Evolutionary conservation across 2,797 vertebrate species (phyloP).

Genomic region (Arctocebus calabarensis): DNA sequence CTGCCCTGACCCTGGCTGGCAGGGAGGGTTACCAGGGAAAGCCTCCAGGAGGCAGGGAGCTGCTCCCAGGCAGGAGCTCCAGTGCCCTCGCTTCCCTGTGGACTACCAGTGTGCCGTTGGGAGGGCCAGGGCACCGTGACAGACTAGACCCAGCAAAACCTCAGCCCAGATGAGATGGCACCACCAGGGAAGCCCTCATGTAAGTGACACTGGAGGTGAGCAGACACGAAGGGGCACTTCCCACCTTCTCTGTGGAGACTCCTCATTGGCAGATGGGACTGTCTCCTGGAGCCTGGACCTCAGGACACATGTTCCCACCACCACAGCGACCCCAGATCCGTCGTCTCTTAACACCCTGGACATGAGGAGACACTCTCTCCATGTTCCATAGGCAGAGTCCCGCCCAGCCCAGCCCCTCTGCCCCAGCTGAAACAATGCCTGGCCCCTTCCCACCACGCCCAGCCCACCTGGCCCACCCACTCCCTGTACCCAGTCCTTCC

Average conservation of each 20-base stretch:
- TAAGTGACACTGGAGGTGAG: too few relatives aligned
- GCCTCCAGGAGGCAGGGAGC: not conserved
- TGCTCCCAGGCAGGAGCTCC: not conserved
- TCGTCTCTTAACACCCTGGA: not conserved
- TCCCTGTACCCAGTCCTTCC: not conserved
- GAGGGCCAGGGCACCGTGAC: not conserved
- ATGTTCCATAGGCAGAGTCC: not conserved
- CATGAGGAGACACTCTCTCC: not conserved
- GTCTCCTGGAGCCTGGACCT: not conserved
- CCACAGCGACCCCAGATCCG: not conserved
- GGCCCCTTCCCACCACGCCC: not conserved
- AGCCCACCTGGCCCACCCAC: rapidly evolving
- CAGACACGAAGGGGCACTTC: rapidly evolving
- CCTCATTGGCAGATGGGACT: not conserved
- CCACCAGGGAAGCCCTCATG: not conserved
- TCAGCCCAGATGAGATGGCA: not conserved
- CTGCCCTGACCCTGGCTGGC: not conserved
- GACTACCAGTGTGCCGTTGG: not conserved
- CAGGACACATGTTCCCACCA: not conserved
- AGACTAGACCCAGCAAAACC: not conserved
- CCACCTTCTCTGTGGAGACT: rapidly evolving
- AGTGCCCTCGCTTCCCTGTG: too few relatives aligned
- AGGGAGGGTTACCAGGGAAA: rapidly evolving
- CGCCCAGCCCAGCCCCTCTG: not conserved
- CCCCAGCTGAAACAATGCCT: not conserved